Base-by-base conservation (phyloP, 2,113 vertebrate species). In the Phaetusa simplex region DNA sequence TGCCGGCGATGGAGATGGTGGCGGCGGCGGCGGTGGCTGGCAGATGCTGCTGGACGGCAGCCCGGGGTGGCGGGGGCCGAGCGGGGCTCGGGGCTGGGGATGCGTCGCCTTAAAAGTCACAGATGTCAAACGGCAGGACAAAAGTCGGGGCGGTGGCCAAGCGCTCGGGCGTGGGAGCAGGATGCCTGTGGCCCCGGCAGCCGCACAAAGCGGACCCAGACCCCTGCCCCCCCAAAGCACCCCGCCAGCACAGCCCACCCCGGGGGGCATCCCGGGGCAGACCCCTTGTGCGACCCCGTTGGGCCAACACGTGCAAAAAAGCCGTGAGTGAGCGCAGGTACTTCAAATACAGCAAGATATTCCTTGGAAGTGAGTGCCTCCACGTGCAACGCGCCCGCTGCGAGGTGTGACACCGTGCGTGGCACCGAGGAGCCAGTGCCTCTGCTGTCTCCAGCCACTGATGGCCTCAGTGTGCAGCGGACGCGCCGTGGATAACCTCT, bases 111-210 rank as follows among this genome's bases (percentile, higher is more conserved):
- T 61, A 81, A 77, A 96, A 81, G 89, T 94, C 92, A 69, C 90
- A 95, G 94, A 92, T 95, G 94, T 95, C 95, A 91, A 89, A 76
- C 34, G 36, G 88, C 92, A 72, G 88, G 91, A 92, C 91, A 93
- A 72, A 88, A 95, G 69, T 95, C 77, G 5, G 72, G 83, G 92
- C 30, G 34, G 86, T 53, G 86, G 79, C 76, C 79, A 1, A 59
- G 85, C 5, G 53, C 80, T 59, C 3, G 3, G 71, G 50, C 4
- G 0, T 16, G 1, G 45, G 47, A 62, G 45, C 1, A 8, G 7
- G 1, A 32, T 0, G 8, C 6, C 24, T 5, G 79, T 6, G 1
- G 64, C 58, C 17, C 42, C 9, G 0, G n/a, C 69, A 27, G 70
- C 47, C 1, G 6, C 85, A 5, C 42, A 0, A 38, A 2, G 64